Evolutionary conservation across 2,888 invertebrate species (phyloP).

Genomic region (Pyrrhia umbra): DNA sequence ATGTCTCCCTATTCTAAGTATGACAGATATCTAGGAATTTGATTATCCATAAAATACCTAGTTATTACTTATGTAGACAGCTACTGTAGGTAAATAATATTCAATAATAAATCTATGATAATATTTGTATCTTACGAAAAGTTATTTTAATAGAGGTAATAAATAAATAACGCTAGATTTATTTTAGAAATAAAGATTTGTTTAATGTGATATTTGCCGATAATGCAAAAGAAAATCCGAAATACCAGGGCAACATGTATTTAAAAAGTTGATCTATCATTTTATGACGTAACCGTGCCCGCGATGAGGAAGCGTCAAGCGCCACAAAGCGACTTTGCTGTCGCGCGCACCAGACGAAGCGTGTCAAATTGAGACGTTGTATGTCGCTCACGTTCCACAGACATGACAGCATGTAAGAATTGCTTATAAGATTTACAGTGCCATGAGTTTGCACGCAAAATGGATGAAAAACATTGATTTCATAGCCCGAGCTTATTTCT

Average conservation of each 20-base stretch:
- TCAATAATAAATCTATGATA: no score
- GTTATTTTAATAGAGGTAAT: no score
- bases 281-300: slow-evolving; percentile 5
- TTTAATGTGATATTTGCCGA: not conserved
- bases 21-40: no score
- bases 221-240: not conserved
- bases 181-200: no score
- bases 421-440: slow-evolving; percentile 35
- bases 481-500: slow-evolving; percentile 16
- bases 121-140: no score
- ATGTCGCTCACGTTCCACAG: slow-evolving; percentile 40
- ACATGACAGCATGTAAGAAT: slow-evolving; percentile 33
- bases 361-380: slow-evolving; percentile 49
- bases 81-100: no score
- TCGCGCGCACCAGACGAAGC: slow-evolving; percentile 32
- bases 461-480: slow-evolving; percentile 31
- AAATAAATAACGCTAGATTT: no score
- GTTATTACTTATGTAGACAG: no score
- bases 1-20: no score
- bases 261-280: slow-evolving; percentile 36
- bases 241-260: slow-evolving; percentile 12
- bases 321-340: slow-evolving; percentile 35
- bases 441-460: slow-evolving; percentile 44
- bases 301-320: slow-evolving; percentile 40
- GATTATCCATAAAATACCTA: no score